phyloP scores from a whole-genome alignment of 2,888 invertebrate genomes.

The Laothoe populi region DNA sequence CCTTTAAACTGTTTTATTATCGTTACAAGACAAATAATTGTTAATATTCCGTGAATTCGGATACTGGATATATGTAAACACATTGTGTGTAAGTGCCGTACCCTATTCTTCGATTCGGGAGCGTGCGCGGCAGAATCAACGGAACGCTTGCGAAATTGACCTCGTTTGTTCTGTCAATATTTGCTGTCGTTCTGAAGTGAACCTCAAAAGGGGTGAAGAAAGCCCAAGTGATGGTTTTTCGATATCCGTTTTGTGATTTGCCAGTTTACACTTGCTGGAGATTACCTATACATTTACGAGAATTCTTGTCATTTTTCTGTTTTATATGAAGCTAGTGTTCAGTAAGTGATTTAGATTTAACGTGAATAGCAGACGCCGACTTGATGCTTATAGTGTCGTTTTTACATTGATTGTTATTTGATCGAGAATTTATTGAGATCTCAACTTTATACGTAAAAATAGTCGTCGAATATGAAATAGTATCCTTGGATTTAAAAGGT shows the following conservation, averaged over 20 bases:
- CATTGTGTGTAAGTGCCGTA: neutral
- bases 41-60: neutral
- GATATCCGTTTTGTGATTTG: conserved; percentile 24
- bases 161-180: conserved; percentile 32
- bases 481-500: neutral
- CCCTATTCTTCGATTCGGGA: conserved; percentile 13
- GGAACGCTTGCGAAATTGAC: conserved; percentile 26
- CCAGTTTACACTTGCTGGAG: conserved; percentile 7
- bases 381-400: too few species aligned
- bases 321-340: too few species aligned
- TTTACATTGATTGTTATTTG: neutral
- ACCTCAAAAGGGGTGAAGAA: conserved; percentile 27
- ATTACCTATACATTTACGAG: neutral
- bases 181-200: conserved; percentile 28
- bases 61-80: conserved; percentile 4
- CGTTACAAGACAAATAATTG: neutral
- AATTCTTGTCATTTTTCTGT: neutral
- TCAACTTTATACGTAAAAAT: neutral
- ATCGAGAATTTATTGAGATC: neutral
- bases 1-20: neutral
- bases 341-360: too few species aligned
- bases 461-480: neutral
- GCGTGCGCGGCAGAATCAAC: conserved; percentile 24
- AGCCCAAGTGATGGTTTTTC: conserved; percentile 25
- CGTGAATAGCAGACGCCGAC: too few species aligned